These are phyloP conservation scores for Tubulanus polymorphus DNA, from an alignment of 2,888 invertebrate genomes.

Conservation along the genomic window DNA sequence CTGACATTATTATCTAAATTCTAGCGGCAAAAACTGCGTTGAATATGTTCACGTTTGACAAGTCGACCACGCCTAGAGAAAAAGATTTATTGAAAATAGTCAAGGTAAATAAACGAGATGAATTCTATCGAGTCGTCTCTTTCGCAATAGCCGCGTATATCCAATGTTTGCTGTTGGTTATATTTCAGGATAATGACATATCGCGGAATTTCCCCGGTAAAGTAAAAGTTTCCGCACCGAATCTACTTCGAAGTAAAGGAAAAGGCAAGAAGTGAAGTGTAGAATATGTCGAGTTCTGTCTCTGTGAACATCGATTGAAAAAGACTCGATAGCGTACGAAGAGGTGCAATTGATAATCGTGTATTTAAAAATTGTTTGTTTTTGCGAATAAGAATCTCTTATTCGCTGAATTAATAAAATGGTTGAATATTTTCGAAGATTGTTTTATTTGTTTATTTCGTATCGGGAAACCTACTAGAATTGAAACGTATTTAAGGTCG, in stretches of 20 bases:
- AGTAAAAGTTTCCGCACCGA: constrained; percentile 86
- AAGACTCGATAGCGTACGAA: no score
- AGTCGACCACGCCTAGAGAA: constrained; percentile 69
- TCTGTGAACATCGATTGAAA: no score
- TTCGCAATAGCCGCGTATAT: neutral
- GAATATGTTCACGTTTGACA: constrained; percentile 81
- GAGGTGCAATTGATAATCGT: no score
- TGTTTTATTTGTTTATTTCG: no score
- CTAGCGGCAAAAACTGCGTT: constrained; percentile 80
- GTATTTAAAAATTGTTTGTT: no score
- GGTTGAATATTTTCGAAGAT: no score
- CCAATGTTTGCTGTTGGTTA: neutral
- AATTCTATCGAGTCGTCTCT: neutral
- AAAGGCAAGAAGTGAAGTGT: constrained; percentile 15
- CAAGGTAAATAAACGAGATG: constrained; percentile 56
- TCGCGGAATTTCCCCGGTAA: constrained; percentile 95
- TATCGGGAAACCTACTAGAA: no score
- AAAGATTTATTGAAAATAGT: constrained; percentile 86
- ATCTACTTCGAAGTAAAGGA: constrained; percentile 35
- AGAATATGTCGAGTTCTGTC: no score
- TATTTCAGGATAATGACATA: constrained; percentile 70
- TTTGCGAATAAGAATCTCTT: no score
- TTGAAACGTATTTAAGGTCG: no score
- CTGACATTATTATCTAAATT: constrained; percentile 12
- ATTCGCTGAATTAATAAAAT: no score